Base-by-base conservation (phyloP, 2,888 invertebrate genomes). In the Ophioninae sp. region DNA sequence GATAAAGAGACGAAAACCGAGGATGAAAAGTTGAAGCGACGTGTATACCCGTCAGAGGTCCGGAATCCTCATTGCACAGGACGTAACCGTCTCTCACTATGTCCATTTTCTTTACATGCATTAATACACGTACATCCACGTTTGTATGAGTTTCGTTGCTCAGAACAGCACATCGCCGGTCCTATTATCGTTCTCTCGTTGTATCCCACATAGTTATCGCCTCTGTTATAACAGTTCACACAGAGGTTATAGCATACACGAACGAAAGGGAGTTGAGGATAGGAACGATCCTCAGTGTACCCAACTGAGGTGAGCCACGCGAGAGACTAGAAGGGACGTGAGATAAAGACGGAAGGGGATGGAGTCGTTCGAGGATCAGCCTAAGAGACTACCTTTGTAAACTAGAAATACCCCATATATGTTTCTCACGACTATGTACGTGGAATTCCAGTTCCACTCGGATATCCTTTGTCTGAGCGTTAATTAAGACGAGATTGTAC, bases 131-230 rank as follows among this genome's bases (percentile, higher is more conserved):
- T 37, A n/a, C 56, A 64, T 56, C 64, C 37, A 62, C 21, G 21
- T 69, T 8, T 65, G 21, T 56, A 44, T 59, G 65, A 30, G 67
- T 82, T 67, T 70, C 75, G 75, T 83, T 83, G 67, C 61, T 67
- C 76, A 75, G 67, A 79, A 65, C 75, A 56, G 75, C 65, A 56
- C 79, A 69, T 69, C 62, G 56, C 59, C 79, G 59, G 75, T 61
- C 79, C 79, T 83, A 83, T 79, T 75, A 79, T 72, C 76, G 82
- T 79, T 65, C 61, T 79, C 75, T 79, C 59, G 79, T 76, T 83
- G 79, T 83, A 83, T 75, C 70, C 74, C 81, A 81, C 82, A 72
- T 84, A 77, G 84, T 86, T 86, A 86, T 85, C 85, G 64, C 72
- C 37, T 79, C 69, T 72, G 82, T 84, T 84, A 85, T 82, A 86